Base-by-base conservation (phyloP, 2,797 vertebrate species). In the Varecia variegata region DNA sequence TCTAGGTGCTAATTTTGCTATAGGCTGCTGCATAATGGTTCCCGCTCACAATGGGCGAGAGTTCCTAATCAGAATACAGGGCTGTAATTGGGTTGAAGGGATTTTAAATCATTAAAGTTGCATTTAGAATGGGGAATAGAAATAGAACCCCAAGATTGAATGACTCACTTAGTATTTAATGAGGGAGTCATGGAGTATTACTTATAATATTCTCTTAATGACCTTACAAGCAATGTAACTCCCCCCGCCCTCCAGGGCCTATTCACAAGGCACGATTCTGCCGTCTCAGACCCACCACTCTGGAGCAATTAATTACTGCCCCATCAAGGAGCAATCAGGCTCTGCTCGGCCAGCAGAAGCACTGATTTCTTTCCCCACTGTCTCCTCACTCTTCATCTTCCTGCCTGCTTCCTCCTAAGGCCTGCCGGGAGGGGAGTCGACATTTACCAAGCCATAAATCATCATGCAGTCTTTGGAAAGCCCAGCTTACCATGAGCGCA, bases 21-120 rank as follows among this genome's bases (percentile, higher is more conserved):
- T 98, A 97, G 98, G 98, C 98, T 94, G 90, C 97, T 91, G 97
- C 97, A 98, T 98, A 99, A 99, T 98, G 98, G 98, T 98, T 98
- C 97, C 95, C 0, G 74, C 68, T 96, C 98, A 98, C 98, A 98
- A 98, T 98, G 98, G 98, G 98, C 91, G 45, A 94, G 97, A 98
- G 98, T 98, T 98, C 98, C 98, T 98, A 98, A 98, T 98, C 98
- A 98, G 98, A 98, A 98, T 97, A 98, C 97, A 96, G 98, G 97
- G 96, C 97, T 97, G 97, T 99, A 99, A 99, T 99, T 99, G 98
- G 98, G 98, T 99, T 98, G 98, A 99, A 98, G 98, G 98, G 98
- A 98, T 98, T 98, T 98, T 98, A 98, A 98, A 98, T 98, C 98
- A 98, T 99, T 99, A 98, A 98, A 98, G 98, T 98, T 96, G 95